Evolutionary conservation across 2,888 invertebrate species (phyloP).

Genomic region (Himalopsyche tibetana): DNA sequence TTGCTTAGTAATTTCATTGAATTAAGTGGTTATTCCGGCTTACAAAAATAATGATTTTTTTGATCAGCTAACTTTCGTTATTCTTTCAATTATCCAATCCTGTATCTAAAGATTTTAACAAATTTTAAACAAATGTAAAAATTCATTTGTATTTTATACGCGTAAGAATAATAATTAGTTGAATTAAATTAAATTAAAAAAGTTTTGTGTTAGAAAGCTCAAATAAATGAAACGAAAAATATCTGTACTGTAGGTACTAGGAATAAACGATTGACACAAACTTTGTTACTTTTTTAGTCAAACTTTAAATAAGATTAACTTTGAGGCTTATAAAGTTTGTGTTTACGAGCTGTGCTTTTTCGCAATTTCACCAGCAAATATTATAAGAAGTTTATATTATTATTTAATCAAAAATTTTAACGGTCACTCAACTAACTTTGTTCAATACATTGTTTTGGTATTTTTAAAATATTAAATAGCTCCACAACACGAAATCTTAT

Average conservation of each 20-base stretch:
- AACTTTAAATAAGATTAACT: conserved; percentile 19
- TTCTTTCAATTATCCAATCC: too few species aligned
- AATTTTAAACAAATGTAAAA: too few species aligned
- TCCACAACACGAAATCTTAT: neutral
- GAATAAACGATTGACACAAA: conserved; percentile 11
- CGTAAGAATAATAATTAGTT: neutral
- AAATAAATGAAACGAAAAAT: neutral
- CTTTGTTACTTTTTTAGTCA: neutral
- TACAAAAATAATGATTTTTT: too few species aligned
- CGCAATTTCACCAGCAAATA: neutral
- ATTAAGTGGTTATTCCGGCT: too few species aligned
- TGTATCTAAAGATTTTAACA: too few species aligned
- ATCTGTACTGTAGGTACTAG: neutral
- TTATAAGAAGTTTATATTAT: neutral
- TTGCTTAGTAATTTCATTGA: too few species aligned
- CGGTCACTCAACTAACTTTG: neutral
- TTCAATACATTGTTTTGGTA: neutral
- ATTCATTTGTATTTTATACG: too few species aligned
- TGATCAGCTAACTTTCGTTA: too few species aligned
- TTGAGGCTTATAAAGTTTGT: neutral
- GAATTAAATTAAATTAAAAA: neutral
- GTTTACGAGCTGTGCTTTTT: neutral
- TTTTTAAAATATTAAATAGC: neutral
- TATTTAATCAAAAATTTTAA: neutral
- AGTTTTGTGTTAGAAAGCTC: neutral